Conservation (phyloP, 1,140 invertebrate genomes). For the Saccostrea echinata region DNA sequence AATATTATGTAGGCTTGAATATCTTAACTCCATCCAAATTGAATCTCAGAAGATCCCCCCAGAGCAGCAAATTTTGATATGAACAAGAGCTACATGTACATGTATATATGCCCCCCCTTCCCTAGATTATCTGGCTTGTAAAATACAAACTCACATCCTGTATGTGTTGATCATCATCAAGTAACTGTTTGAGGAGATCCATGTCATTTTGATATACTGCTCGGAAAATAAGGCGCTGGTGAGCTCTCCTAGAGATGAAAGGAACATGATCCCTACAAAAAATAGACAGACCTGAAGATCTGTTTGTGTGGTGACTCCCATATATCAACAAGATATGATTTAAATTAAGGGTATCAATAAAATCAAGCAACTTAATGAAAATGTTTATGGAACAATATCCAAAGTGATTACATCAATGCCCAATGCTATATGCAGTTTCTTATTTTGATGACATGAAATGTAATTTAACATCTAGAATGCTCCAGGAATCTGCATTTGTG, state of each 20-base stretch:
- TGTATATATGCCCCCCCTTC: not conserved
- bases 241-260: conserved; percentile 79
- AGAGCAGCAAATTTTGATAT: not conserved
- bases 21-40: no score
- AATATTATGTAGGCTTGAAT: no score
- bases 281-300: not conserved
- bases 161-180: conserved; percentile 77
- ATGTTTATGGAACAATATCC: no score
- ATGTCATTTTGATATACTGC: conserved; percentile 78
- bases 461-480: no score
- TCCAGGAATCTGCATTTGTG: no score
- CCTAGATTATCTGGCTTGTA: not conserved
- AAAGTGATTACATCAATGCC: no score
- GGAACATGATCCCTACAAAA: conserved; percentile 76
- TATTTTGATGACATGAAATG: no score
- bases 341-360: no score
- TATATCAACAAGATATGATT: not conserved
- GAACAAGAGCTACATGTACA: not conserved
- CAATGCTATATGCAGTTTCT: no score
- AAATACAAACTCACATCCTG: conserved; percentile 69
- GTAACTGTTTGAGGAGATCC: conserved; percentile 73
- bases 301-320: not conserved
- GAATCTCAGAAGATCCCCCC: no score
- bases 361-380: no score
- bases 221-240: conserved; percentile 79